phyloP scores from a whole-genome alignment of 2,113 vertebrate species.

The Phalacrocorax aristotelis region DNA sequence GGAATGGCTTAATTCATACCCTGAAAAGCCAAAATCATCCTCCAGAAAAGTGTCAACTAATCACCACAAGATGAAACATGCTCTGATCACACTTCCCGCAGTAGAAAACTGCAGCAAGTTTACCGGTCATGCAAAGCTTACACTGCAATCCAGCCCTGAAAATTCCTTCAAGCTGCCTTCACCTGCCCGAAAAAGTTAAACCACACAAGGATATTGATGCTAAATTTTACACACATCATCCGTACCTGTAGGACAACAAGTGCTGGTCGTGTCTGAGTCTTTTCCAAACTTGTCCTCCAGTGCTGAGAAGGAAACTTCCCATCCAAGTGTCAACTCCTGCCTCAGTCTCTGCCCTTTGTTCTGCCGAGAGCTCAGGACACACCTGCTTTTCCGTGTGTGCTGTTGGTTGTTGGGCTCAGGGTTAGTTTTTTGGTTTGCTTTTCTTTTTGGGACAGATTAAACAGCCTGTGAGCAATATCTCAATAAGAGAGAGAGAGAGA shows the following conservation, averaged over 20 bases:
- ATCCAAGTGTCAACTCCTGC: not conserved
- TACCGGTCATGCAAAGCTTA: not conserved
- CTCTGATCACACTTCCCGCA: accelerated
- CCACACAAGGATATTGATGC: accelerated
- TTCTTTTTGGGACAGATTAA: not conserved
- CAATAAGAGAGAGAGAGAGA: not conserved
- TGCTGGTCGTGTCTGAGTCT: not conserved
- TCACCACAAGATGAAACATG: not conserved
- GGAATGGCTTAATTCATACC: not conserved
- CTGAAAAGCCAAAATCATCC: not conserved
- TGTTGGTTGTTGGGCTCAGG: not conserved
- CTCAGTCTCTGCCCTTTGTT: not conserved
- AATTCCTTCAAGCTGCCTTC: not conserved
- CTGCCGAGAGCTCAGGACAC: not conserved
- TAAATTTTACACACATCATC: not conserved
- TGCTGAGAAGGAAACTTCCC: not conserved
- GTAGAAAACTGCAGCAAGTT: not conserved
- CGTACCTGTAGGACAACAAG: conserved; percentile 17
- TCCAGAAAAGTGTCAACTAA: not conserved
- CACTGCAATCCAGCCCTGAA: not conserved
- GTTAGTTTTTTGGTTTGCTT: not conserved
- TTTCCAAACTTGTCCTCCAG: not conserved
- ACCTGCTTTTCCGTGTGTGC: conserved; percentile 1
- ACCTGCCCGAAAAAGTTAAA: not conserved
- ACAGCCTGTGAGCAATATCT: not conserved